These are phyloP conservation scores for Danio tinwini DNA, from an alignment of 2,797 vertebrate genomes.

Conservation along the genomic window DNA sequence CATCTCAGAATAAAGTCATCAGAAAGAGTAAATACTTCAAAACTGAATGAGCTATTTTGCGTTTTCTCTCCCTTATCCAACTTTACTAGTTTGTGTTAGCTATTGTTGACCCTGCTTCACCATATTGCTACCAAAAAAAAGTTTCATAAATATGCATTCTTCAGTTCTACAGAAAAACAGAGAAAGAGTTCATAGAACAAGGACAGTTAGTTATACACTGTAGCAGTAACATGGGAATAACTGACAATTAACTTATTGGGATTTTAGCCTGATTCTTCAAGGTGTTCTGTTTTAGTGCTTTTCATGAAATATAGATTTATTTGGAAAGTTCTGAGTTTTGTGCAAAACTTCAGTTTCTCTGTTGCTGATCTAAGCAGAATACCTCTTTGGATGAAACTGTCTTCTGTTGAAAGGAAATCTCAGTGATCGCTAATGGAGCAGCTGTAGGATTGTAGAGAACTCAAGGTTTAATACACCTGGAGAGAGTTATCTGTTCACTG, in stretches of 20 bases:
- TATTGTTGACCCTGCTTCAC: conserved; percentile 2
- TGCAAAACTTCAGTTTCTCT: conserved; percentile 1
- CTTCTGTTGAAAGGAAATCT: not conserved
- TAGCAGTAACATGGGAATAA: not conserved
- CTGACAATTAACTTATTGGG: not conserved
- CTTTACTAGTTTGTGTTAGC: not conserved
- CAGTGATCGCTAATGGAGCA: not conserved
- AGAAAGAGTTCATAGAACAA: conserved; percentile 3
- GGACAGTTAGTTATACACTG: not conserved
- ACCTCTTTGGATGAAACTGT: conserved; percentile 3
- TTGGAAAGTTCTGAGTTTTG: not conserved
- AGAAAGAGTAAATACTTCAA: conserved; percentile 38
- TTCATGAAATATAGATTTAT: not conserved
- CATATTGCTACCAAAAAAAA: not conserved
- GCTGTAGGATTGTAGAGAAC: not conserved
- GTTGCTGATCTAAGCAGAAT: conserved; percentile 19
- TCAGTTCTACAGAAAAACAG: not conserved
- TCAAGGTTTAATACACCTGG: not conserved
- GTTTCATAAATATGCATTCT: not conserved
- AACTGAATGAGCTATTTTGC: conserved; percentile 14
- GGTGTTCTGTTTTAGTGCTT: no score
- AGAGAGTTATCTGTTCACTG: not conserved
- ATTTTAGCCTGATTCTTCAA: not conserved
- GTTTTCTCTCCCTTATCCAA: not conserved
- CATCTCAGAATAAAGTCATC: conserved; percentile 33